Conservation (phyloP, 2,888 invertebrate species). For the Epirrhoe tristata region DNA sequence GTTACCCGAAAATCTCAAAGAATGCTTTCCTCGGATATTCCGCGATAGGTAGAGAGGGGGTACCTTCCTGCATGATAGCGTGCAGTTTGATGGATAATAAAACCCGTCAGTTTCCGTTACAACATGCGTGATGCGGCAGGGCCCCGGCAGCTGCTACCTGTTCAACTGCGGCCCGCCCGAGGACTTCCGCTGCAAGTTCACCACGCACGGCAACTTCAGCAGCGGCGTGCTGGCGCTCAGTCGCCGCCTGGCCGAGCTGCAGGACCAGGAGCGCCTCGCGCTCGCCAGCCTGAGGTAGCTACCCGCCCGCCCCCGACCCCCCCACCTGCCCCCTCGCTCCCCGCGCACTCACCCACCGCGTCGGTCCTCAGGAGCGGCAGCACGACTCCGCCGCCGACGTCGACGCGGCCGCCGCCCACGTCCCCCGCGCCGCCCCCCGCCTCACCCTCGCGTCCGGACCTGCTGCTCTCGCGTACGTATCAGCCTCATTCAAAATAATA, state of each 20-base stretch:
- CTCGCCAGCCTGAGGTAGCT: conserved; percentile 83
- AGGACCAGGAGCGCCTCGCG: conserved; percentile 89
- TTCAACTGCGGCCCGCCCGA: conserved; percentile 96
- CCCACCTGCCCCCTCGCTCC: neutral
- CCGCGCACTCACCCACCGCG: no score
- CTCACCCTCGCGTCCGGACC: conserved; percentile 13
- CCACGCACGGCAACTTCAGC: conserved; percentile 94
- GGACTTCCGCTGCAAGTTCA: conserved; percentile 97
- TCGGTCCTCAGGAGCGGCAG: conserved; percentile 47
- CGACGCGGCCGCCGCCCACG: conserved; percentile 36
- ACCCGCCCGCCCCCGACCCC: neutral
- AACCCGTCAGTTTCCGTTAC: no score
- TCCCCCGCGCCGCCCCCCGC: conserved; percentile 27
- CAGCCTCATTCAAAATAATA: neutral
- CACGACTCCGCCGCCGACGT: conserved; percentile 39
- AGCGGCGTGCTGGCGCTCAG: conserved; percentile 92
- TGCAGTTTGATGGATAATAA: no score
- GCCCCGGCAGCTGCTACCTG: conserved; percentile 94
- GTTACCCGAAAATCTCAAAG: no score
- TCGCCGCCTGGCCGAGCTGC: conserved; percentile 87
- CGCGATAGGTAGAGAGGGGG: no score
- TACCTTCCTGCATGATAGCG: no score
- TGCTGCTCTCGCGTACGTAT: conserved; percentile 30
- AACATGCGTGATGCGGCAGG: conserved; percentile 76
- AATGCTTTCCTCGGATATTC: no score